Conservation (phyloP, 2,888 invertebrate species). For the Cheilosia pagana region DNA sequence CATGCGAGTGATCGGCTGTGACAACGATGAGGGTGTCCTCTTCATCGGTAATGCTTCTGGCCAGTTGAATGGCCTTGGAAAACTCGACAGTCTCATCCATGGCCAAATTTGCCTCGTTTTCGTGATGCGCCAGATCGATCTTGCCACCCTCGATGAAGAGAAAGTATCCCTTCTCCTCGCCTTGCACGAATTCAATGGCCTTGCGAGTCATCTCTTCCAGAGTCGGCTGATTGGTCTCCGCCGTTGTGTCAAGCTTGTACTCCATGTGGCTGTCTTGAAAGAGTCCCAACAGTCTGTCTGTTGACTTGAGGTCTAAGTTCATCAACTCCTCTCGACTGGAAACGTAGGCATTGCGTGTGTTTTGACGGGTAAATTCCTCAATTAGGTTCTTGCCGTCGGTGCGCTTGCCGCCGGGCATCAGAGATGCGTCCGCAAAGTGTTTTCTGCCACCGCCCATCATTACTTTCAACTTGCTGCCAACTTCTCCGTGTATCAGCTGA, state of each 20-base stretch:
- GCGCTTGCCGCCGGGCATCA: conserved; percentile 84
- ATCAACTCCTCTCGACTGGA: conserved; percentile 84
- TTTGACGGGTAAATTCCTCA: conserved; percentile 86
- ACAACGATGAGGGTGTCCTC: conserved; percentile 92
- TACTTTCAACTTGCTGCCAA: conserved; percentile 89
- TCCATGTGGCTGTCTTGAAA: conserved; percentile 88
- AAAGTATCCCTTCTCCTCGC: conserved; percentile 89
- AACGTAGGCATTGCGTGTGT: conserved; percentile 83
- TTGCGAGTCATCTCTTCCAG: conserved; percentile 91
- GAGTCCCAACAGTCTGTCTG: conserved; percentile 87
- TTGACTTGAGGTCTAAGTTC: conserved; percentile 82
- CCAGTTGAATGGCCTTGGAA: conserved; percentile 88
- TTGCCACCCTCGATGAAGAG: conserved; percentile 89
- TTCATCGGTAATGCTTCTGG: conserved; percentile 85
- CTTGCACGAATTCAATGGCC: conserved; percentile 89
- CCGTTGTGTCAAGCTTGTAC: conserved; percentile 87
- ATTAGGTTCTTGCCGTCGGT: conserved; percentile 88
- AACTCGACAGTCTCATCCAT: conserved; percentile 86
- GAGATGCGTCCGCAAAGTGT: conserved; percentile 86
- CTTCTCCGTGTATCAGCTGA: conserved; percentile 87
- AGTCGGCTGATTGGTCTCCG: conserved; percentile 86
- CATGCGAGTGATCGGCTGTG: conserved; percentile 92
- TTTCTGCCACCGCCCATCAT: conserved; percentile 91
- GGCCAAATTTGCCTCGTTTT: conserved; percentile 80
- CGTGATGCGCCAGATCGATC: conserved; percentile 82